Evolutionary conservation across 2,888 invertebrate species (phyloP).

Genomic region (Drosophila mimetica): DNA sequence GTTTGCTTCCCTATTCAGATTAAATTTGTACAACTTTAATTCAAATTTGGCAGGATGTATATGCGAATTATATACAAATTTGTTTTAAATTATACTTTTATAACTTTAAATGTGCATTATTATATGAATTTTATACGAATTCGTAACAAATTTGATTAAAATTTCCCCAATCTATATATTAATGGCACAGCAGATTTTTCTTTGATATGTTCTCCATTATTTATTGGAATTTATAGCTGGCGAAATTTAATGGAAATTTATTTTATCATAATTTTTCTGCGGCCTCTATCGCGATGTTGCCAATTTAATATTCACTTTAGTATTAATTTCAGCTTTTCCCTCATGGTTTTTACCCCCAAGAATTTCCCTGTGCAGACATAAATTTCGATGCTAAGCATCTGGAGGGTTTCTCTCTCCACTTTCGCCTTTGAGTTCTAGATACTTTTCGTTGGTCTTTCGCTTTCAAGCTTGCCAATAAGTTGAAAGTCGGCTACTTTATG

Average conservation of each 20-base stretch:
- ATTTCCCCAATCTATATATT: too few species aligned
- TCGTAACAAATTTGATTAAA: too few species aligned
- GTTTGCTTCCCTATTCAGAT: not conserved
- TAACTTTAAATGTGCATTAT: too few species aligned
- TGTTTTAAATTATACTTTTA: too few species aligned
- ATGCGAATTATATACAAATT: too few species aligned
- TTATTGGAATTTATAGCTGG: not conserved
- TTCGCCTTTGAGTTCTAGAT: not conserved
- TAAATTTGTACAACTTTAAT: too few species aligned
- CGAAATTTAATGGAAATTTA: constrained; percentile 1
- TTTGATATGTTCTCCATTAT: not conserved
- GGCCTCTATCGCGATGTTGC: constrained; percentile 3
- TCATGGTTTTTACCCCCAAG: not conserved
- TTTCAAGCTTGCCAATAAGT: constrained; percentile 60
- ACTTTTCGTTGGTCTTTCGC: constrained; percentile 10
- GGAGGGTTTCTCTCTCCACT: constrained; percentile 3
- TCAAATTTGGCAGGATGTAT: too few species aligned
- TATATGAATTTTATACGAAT: too few species aligned
- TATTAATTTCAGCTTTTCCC: constrained; percentile 22
- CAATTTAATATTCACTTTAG: constrained; percentile 16
- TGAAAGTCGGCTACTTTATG: constrained; percentile 68
- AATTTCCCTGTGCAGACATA: constrained; percentile 26
- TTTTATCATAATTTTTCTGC: not conserved
- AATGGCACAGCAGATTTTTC: too few species aligned
- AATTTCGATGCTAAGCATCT: constrained; percentile 21